These are phyloP conservation scores for Drosophila sechellia DNA, from an alignment of 1,140 invertebrate genomes.

Conservation along the genomic window DNA sequence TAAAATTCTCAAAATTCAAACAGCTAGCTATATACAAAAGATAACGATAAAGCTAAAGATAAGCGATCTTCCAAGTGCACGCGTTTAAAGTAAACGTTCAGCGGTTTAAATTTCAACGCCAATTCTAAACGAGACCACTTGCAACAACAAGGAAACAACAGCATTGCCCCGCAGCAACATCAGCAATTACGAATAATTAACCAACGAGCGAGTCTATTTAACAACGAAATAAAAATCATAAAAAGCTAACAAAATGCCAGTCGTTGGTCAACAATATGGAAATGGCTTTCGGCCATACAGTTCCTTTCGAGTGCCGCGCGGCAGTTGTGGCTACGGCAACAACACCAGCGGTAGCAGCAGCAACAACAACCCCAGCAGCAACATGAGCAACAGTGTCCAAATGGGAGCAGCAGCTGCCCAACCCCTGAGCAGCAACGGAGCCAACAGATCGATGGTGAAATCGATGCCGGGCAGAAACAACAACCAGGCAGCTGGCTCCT, in stretches of 20 bases:
- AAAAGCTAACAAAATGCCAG: conserved; percentile 79
- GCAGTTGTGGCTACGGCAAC: conserved; percentile 55
- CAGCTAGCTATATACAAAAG: conserved; percentile 45
- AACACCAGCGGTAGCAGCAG: conserved; percentile 19
- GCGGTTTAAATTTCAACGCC: conserved; percentile 73
- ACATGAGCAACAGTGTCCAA: conserved; percentile 5
- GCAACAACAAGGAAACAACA: conserved; percentile 17
- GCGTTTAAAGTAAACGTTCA: conserved; percentile 74
- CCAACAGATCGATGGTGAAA: conserved; percentile 40
- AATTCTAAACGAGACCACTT: conserved; percentile 31
- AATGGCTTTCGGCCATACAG: conserved; percentile 80
- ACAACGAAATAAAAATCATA: conserved; percentile 41
- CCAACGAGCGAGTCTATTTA: conserved; percentile 33
- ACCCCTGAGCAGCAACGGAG: conserved; percentile 52
- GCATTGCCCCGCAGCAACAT: conserved; percentile 28
- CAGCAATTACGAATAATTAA: conserved; percentile 59
- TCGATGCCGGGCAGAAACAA: conserved; percentile 48
- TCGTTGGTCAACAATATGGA: conserved; percentile 78
- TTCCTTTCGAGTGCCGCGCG: conserved; percentile 78
- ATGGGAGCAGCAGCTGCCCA: conserved; percentile 27
- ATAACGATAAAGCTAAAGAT: conserved; percentile 59
- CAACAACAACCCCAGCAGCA: conserved; percentile 30
- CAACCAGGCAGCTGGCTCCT: conserved; percentile 32
- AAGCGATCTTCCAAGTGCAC: conserved; percentile 56
- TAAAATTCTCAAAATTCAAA: conserved; percentile 28